phyloP scores from a whole-genome alignment of 1,140 invertebrate species.

The Zaprionus kolodkinae region DNA sequence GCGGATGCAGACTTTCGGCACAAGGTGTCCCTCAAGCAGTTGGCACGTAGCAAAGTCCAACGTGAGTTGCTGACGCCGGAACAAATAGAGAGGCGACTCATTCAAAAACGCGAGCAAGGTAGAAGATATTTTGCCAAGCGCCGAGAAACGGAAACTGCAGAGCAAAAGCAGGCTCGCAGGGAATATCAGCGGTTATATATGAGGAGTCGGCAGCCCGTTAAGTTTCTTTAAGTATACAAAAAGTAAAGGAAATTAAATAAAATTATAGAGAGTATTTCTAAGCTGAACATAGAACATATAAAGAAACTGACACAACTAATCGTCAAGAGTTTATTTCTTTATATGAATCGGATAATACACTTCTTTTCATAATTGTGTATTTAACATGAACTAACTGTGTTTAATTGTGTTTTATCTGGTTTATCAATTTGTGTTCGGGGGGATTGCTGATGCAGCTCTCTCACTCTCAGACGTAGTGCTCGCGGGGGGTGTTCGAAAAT shows the following conservation, averaged over 20 bases:
- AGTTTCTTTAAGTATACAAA: constrained; percentile 12
- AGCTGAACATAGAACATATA: not conserved
- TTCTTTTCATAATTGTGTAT: constrained; percentile 26
- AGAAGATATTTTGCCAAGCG: constrained; percentile 25
- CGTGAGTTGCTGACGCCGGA: constrained; percentile 16
- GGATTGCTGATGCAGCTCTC: constrained; percentile 35
- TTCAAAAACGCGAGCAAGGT: constrained; percentile 20
- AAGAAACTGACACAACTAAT: not conserved
- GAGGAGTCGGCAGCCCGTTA: constrained; percentile 15
- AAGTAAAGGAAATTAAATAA: too few relatives aligned
- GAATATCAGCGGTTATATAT: constrained; percentile 19
- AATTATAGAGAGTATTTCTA: not conserved
- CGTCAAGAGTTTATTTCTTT: constrained; percentile 45
- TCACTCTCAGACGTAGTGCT: constrained; percentile 6
- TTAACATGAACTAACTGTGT: constrained; percentile 33
- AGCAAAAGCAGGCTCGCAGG: constrained; percentile 4
- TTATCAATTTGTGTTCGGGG: not conserved
- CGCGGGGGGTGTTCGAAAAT: constrained; percentile 4
- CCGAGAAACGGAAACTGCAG: constrained; percentile 4
- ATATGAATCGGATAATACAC: constrained; percentile 26
- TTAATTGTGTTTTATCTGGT: constrained; percentile 8
- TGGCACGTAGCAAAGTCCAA: constrained; percentile 15
- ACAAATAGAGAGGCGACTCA: not conserved
- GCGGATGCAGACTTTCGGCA: not conserved
- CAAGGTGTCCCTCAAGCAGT: constrained; percentile 1